Evolutionary conservation across 2,113 vertebrate species (phyloP), one percentile per base, ranked within the genome.

Genomic region (Anolis carolinensis): DNA sequence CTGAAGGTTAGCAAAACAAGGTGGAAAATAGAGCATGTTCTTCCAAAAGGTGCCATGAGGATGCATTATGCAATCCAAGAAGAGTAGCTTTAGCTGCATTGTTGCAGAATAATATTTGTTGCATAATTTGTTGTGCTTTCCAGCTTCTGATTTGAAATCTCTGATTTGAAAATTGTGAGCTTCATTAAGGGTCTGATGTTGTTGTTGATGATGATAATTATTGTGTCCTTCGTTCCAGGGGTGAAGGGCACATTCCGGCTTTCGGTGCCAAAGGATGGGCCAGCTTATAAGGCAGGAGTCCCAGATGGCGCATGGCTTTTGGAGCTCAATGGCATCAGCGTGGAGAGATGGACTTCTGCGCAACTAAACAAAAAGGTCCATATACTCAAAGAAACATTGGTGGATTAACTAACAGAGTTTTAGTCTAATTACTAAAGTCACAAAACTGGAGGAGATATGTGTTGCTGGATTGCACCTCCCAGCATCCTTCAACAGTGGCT

Each of bases 271-370:
- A 68, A 83, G n/a, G 96, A 95, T 0, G 97, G 98, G 30, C 96
- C 98, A 3, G 98, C 98, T 0, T 97, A 98, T 62, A 95, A 84
- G 30, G 97, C 97, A 0, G 98, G 98, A 0, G 97, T 99, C 76
- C 95, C 94, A 1, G 85, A 87, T 0, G 97, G 97, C 70, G 97
- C 97, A 89, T 95, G 95, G 84, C 96, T 99, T 70, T 90, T 99
- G 81, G 98, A 98, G 95, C 95, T 99, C 78, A 98, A 99, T 0
- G 98, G 98, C 2, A 83, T 92, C 85, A 93, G 88, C 0, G 97
- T 95, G 39, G 96, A 96, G 74, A 94, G 82, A 16, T 95, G 97
- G 79, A 97, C 97, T 0, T 73, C 92, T 1, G 70, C 86, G 0
- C 93, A 95, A 52, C 96, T 99, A 25, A 90, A 59, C 91, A 97